phyloP scores from a whole-genome alignment of 2,797 vertebrate species.

The Falco columbarius region DNA sequence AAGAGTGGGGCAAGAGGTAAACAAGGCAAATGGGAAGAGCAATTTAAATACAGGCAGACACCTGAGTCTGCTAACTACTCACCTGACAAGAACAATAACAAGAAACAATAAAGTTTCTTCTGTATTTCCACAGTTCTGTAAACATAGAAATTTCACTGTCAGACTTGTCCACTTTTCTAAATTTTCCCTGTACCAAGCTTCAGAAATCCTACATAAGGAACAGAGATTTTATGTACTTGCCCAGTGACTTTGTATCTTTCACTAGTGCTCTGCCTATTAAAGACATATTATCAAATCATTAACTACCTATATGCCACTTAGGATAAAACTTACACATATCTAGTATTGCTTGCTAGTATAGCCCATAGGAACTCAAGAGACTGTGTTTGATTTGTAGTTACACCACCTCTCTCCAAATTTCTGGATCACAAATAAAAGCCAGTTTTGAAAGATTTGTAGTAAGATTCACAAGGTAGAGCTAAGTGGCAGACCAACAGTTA shows the following conservation, averaged over 20 bases:
- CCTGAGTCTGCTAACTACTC: neutral
- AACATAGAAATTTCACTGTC: neutral
- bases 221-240: neutral
- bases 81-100: neutral
- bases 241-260: neutral
- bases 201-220: neutral
- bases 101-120: neutral
- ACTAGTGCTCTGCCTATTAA: neutral
- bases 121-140: neutral
- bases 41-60: neutral
- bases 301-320: neutral
- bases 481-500: neutral
- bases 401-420: neutral
- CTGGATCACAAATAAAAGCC: neutral
- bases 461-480: conserved; percentile 11
- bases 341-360: neutral
- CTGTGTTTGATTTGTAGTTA: neutral
- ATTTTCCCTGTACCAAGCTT: neutral
- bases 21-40: neutral
- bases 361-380: neutral
- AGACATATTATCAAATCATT: neutral
- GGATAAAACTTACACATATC: neutral
- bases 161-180: neutral
- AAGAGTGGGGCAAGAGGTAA: neutral
- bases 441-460: neutral